Conservation (phyloP, 2,888 invertebrate species). For the Ochlodes sylvanus region DNA sequence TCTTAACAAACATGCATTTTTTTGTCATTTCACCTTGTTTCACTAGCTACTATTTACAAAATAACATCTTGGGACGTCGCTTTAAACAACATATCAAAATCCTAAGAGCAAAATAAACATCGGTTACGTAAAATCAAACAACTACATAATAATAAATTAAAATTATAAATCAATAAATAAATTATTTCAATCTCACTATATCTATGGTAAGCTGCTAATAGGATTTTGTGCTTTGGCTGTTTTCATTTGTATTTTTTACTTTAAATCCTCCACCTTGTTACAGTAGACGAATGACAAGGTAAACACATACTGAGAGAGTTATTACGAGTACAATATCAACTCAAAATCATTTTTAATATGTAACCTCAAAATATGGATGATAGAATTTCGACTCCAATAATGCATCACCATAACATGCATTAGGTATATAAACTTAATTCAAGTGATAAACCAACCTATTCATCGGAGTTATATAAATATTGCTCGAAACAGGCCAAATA, state of each 20-base stretch:
- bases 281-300: constrained; percentile 40
- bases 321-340: too few species aligned
- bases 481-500: too few species aligned
- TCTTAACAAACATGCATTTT: constrained; percentile 26
- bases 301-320: not conserved
- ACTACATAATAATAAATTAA: constrained; percentile 25
- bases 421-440: too few species aligned
- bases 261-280: constrained; percentile 41
- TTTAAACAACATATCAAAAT: constrained; percentile 29
- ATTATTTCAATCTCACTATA: constrained; percentile 24
- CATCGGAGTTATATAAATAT: too few species aligned
- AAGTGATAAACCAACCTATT: too few species aligned
- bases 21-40: constrained; percentile 26
- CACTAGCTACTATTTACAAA: constrained; percentile 31
- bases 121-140: constrained; percentile 8
- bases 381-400: too few species aligned
- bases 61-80: not conserved
- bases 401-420: too few species aligned
- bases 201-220: constrained; percentile 40
- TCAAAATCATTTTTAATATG: too few species aligned
- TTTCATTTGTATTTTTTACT: constrained; percentile 33
- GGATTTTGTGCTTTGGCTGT: constrained; percentile 57
- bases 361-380: too few species aligned
- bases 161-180: constrained; percentile 28
- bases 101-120: constrained; percentile 35